Conservation (phyloP, 2,797 vertebrate genomes). For the Poeciliopsis infans region DNA sequence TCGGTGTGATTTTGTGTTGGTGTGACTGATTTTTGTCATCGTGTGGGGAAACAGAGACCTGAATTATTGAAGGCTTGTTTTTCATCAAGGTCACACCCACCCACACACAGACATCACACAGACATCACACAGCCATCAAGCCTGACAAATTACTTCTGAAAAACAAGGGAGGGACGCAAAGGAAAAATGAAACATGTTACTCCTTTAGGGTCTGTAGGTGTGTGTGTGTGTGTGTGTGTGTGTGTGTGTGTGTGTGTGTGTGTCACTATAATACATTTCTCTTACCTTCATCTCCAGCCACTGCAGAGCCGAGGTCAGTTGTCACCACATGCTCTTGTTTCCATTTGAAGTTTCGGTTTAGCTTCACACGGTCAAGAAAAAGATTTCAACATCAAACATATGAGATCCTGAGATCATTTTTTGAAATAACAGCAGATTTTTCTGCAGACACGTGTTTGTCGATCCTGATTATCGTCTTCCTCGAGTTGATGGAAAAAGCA, state of each 20-base stretch:
- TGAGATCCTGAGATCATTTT: neutral
- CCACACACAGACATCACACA: neutral
- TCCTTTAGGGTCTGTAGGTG: slow-evolving; percentile 20
- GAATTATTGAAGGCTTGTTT: slow-evolving; percentile 73
- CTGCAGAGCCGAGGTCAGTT: slow-evolving; percentile 10
- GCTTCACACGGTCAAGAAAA: neutral
- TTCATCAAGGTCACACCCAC: slow-evolving; percentile 56
- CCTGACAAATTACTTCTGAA: slow-evolving; percentile 39
- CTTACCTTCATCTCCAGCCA: slow-evolving; percentile 7
- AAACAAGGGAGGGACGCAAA: slow-evolving; percentile 18
- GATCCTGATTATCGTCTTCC: neutral
- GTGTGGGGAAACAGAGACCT: slow-evolving; percentile 38
- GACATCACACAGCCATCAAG: slow-evolving; percentile 9
- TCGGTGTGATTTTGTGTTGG: slow-evolving; percentile 31
- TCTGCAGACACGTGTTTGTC: neutral
- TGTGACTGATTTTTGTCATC: slow-evolving; percentile 51
- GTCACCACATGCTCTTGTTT: neutral
- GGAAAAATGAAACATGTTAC: slow-evolving; percentile 34
- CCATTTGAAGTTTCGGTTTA: neutral
- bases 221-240: neutral
- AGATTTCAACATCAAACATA: neutral
- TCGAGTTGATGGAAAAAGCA: neutral
- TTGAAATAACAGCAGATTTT: neutral
- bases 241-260: neutral
- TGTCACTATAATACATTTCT: slow-evolving; percentile 22